These are phyloP conservation scores for Mobula birostris DNA, from an alignment of 2,113 vertebrate species.

Conservation along the genomic window DNA sequence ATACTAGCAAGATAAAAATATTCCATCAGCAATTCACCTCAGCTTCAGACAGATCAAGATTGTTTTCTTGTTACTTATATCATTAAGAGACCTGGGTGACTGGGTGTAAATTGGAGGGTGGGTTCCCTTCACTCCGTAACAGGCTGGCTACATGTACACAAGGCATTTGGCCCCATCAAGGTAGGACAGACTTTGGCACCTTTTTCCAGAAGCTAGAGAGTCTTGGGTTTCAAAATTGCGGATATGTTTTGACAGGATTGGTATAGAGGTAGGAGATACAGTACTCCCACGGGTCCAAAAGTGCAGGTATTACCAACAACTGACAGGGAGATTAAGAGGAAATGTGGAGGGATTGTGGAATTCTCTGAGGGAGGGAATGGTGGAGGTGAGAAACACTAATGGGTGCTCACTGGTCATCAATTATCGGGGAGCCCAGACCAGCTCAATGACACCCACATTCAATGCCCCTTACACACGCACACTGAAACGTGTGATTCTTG, in stretches of 20 bases:
- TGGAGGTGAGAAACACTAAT: not conserved
- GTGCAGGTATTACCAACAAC: not conserved
- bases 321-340: not conserved
- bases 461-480: no score
- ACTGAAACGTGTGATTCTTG: no score
- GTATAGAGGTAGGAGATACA: no score
- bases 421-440: no score
- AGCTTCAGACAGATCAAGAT: not conserved
- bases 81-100: not conserved
- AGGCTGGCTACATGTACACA: not conserved
- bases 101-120: not conserved
- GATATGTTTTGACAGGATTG: not conserved
- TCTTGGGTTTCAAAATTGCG: not conserved
- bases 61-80: not conserved
- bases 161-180: not conserved
- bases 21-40: not conserved
- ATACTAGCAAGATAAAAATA: not conserved
- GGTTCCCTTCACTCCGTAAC: not conserved
- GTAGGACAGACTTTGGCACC: no score
- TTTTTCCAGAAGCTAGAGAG: not conserved
- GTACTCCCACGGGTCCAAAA: not conserved
- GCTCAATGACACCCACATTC: no score
- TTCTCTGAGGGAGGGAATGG: not conserved
- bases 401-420: no score
- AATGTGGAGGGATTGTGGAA: not conserved